phyloP scores from a whole-genome alignment of 2,888 invertebrate genomes.

The Acanthosepion esculentum region DNA sequence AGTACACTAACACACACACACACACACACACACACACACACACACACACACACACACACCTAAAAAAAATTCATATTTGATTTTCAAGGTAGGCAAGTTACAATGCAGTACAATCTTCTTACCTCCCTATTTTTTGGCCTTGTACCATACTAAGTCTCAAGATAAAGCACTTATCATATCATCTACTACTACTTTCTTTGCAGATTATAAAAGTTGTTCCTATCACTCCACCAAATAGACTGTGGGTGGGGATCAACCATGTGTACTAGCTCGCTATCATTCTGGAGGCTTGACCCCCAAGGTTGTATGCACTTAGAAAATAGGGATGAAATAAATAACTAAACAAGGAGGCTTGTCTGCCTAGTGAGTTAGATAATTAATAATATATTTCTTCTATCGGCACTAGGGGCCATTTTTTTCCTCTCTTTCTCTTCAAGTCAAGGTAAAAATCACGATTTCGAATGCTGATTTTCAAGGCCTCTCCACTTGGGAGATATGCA shows the following conservation, averaged over 20 bases:
- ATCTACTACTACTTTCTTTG: background rate
- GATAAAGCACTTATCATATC: no score
- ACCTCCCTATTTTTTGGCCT: no score
- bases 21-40: no score
- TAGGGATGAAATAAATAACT: background rate
- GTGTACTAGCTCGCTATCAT: background rate
- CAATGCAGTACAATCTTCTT: no score
- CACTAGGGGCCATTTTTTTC: background rate
- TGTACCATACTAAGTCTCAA: no score
- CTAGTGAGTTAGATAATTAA: background rate
- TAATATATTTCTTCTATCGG: background rate
- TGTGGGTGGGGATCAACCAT: background rate
- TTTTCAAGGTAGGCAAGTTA: no score
- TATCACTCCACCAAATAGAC: background rate
- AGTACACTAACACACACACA: no score
- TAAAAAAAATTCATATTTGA: no score
- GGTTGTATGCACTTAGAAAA: background rate
- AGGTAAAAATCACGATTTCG: background rate
- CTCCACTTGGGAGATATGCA: background rate
- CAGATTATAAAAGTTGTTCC: background rate
- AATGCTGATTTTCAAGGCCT: background rate
- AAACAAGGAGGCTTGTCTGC: background rate
- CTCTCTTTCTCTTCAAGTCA: background rate
- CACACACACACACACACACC: no score
- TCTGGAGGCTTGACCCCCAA: background rate